Base-by-base conservation (phyloP, 2,888 invertebrate genomes). In the Boloria euphrosyne region DNA sequence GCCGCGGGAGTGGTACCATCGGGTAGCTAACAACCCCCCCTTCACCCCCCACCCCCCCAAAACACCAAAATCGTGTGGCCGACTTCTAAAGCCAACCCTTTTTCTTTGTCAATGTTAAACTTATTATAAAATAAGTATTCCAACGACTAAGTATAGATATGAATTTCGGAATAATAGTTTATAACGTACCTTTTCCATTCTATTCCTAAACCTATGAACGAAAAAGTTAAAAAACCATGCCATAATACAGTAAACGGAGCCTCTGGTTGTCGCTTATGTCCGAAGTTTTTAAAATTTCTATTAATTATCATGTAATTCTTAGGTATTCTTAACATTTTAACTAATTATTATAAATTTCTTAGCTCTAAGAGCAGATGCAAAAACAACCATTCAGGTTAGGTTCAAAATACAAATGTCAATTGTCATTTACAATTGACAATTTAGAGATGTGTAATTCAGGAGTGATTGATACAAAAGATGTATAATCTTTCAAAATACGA, bases 221-320 rank as follows among this genome's bases (percentile, higher is more conserved):
- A 75, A 59, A 85, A 84, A 6, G 92, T 91, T 70, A 92, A 74
- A 73, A 85, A 87, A 67, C 89, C 91, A 68, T 90, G 90, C 92
- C 92, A 92, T 14, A 89, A 22, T 16, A 82, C 75, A 17, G 92
- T 90, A 27, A 87, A 65, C 4, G 58, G 2, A 7, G 90, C 81
- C 61, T 80, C 75, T 5, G 85, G 85, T 73, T 88, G 76, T 62
- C 83, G 79, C 79, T 89, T 89, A 68, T 91, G 92, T 0, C 92
- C 92, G 78, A 92, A 92, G 74, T 91, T 90, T 81, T 90, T 91
- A 62, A 79, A 87, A 4, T 79, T 77, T 73, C 89, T 83, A 38
- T 49, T 57, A 59, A 52, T 65, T 52, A 44, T 47, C 52, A 52
- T 59, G 16, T 31, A n/a, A 44, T 46, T 17, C 44, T 50, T 70